Evolutionary conservation across 2,797 vertebrate genomes (phyloP).

Genomic region (Poliocrania exsul): DNA sequence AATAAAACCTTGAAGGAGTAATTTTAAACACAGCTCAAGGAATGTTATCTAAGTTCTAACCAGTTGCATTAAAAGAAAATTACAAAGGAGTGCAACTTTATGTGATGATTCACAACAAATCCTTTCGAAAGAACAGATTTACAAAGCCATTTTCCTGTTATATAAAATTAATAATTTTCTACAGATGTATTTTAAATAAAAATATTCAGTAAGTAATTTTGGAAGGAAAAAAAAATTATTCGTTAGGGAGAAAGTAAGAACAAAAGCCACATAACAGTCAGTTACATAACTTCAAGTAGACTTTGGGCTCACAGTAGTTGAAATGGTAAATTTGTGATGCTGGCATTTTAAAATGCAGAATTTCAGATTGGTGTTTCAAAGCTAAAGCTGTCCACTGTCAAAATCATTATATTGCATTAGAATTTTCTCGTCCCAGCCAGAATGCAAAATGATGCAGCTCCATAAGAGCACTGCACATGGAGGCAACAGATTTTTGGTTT

Average conservation of each 20-base stretch:
- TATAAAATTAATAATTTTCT: neutral
- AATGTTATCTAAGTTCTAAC: neutral
- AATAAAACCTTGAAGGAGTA: neutral
- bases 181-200: neutral
- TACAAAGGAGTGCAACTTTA: neutral
- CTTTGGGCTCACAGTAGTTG: neutral
- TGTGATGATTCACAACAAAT: neutral
- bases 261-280: fast-evolving
- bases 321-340: neutral
- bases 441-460: neutral
- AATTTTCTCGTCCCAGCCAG: neutral
- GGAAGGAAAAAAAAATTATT: neutral
- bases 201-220: neutral
- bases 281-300: neutral
- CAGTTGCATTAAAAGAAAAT: neutral
- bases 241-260: neutral
- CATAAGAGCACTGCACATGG: neutral
- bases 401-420: neutral
- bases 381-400: neutral
- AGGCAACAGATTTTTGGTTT: neutral
- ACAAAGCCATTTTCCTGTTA: neutral
- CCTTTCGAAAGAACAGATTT: neutral
- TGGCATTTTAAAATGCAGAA: neutral
- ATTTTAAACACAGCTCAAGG: neutral
- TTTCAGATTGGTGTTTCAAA: neutral